Conservation (phyloP, 2,797 vertebrate genomes). For the Eulemur rubriventer region DNA sequence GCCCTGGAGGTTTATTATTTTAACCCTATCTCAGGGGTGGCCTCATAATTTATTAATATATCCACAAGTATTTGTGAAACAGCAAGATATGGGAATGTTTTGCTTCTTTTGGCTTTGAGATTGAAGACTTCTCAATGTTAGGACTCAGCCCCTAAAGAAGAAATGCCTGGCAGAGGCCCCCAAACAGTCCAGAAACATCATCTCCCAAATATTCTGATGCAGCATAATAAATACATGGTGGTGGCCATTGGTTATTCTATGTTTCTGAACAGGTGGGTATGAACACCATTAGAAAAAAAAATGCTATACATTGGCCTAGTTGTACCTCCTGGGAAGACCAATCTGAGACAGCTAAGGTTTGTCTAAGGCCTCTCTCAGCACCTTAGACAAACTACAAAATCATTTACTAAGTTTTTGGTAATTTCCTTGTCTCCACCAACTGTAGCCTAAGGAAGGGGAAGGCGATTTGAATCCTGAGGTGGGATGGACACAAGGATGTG, state of each 20-base stretch:
- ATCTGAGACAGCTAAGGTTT: neutral
- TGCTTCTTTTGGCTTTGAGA: neutral
- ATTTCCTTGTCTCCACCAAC: neutral
- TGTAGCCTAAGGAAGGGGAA: neutral
- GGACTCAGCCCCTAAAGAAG: neutral
- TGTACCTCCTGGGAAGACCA: neutral
- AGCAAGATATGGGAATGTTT: neutral
- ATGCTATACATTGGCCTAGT: neutral
- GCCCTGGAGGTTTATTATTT: neutral
- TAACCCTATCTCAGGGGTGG: neutral
- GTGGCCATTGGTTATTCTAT: neutral
- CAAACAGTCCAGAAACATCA: neutral
- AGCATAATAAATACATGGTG: neutral
- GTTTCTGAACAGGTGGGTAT: neutral
- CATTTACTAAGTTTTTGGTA: neutral
- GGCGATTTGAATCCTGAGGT: neutral
- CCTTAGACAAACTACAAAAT: too few relatives aligned
- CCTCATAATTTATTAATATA: neutral
- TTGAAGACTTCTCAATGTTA: neutral
- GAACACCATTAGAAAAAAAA: neutral
- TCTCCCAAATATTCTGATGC: neutral
- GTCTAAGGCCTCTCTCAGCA: neutral
- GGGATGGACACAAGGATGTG: neutral
- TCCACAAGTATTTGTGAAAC: neutral
- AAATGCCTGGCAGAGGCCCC: neutral